These are phyloP conservation scores for Drosophila neocordata DNA, from an alignment of 1,140 invertebrate species.

Conservation along the genomic window DNA sequence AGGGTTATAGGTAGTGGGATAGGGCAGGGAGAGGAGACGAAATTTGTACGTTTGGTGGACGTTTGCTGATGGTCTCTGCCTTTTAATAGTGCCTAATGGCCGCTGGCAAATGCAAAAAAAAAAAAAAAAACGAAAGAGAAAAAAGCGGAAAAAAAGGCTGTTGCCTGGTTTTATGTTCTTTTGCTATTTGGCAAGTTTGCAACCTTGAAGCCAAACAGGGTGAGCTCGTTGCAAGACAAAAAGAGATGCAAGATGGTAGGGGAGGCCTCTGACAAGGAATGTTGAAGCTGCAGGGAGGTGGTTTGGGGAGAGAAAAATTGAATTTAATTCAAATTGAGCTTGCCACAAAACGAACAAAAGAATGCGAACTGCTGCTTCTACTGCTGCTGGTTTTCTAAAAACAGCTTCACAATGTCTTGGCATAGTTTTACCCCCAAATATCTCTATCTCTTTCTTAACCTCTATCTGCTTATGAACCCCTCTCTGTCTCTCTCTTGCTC, in stretches of 20 bases:
- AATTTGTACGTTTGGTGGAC: not conserved
- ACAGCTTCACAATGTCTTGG: slow-evolving; percentile 59
- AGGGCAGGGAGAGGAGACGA: too few species aligned
- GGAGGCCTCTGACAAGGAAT: not conserved
- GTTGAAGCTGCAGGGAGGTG: not conserved
- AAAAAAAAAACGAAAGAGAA: too few species aligned
- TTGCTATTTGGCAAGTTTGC: slow-evolving; percentile 41
- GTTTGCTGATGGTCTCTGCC: slow-evolving; percentile 13
- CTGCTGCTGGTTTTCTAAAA: slow-evolving; percentile 15
- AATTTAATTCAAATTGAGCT: slow-evolving; percentile 78
- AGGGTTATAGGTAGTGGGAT: not conserved
- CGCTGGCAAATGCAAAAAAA: slow-evolving; percentile 51
- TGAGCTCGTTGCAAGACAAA: not conserved
- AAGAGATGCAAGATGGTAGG: not conserved
- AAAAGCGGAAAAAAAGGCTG: slow-evolving; percentile 53
- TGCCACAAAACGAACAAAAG: slow-evolving; percentile 45
- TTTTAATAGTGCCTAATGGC: slow-evolving; percentile 65
- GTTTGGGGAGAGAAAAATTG: slow-evolving; percentile 50
- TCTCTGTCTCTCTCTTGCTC: not conserved
- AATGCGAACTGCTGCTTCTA: slow-evolving; percentile 30
- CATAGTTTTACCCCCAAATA: slow-evolving; percentile 31
- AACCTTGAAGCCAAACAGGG: slow-evolving; percentile 60
- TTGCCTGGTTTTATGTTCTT: slow-evolving; percentile 34
- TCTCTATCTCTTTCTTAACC: not conserved
- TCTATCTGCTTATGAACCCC: not conserved